phyloP scores from a whole-genome alignment of 1,140 invertebrate genomes.

The Cyclargus thomasi region DNA sequence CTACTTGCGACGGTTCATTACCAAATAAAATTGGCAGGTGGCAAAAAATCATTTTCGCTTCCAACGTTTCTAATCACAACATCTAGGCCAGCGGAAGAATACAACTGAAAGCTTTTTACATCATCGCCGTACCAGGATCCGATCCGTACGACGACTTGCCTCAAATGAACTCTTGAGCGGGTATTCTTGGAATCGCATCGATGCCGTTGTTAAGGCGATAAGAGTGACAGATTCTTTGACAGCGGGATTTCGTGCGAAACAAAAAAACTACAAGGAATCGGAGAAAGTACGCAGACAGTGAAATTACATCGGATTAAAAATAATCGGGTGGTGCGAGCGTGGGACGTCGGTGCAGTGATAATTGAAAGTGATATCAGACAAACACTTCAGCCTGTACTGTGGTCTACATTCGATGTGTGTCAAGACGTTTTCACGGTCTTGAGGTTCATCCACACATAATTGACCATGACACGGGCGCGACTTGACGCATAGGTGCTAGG shows the following conservation, averaged over 20 bases:
- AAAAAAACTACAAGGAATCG: slow-evolving; percentile 38
- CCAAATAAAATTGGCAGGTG: slow-evolving; percentile 57
- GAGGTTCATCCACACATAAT: slow-evolving; percentile 45
- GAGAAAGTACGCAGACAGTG: slow-evolving; percentile 58
- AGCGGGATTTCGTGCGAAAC: slow-evolving; percentile 35
- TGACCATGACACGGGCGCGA: slow-evolving; percentile 48
- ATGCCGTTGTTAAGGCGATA: slow-evolving; percentile 43
- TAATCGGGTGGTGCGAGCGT: slow-evolving; percentile 47
- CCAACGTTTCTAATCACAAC: slow-evolving; percentile 70
- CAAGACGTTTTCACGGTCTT: slow-evolving; percentile 65
- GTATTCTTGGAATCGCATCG: slow-evolving; percentile 7
- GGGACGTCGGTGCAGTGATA: slow-evolving; percentile 55
- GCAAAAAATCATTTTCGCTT: slow-evolving; percentile 68
- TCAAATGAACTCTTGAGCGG: slow-evolving; percentile 23
- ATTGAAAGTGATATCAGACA: slow-evolving; percentile 67
- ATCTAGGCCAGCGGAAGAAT: slow-evolving; percentile 70
- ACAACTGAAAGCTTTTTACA: slow-evolving; percentile 70
- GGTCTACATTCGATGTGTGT: slow-evolving; percentile 58
- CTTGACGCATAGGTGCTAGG: slow-evolving; percentile 35
- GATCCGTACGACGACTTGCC: slow-evolving; percentile 36
- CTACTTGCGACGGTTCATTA: slow-evolving; percentile 54
- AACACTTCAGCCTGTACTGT: slow-evolving; percentile 36
- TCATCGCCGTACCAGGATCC: slow-evolving; percentile 67
- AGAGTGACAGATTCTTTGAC: slow-evolving; percentile 57
- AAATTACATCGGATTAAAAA: slow-evolving; percentile 51